Evolutionary conservation across 1,140 invertebrate genomes (phyloP).

Genomic region (Cotesia chilonis): DNA sequence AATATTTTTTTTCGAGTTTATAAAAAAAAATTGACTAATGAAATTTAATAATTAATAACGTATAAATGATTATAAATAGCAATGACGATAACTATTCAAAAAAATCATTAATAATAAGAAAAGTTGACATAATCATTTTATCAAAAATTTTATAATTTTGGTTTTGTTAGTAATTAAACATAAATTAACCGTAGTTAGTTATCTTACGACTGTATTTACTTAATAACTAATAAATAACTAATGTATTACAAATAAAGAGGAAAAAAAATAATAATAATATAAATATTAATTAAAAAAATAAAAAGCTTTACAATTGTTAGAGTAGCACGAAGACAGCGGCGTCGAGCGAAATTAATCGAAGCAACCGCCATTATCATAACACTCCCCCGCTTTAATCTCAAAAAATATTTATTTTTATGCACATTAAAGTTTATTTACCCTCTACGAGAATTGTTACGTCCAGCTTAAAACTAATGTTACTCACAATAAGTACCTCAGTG

Average conservation of each 20-base stretch:
- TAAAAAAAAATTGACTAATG: no score
- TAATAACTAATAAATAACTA: no score
- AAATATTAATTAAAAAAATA: constrained; percentile 3
- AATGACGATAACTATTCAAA: no score
- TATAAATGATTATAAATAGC: no score
- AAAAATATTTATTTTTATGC: constrained; percentile 2
- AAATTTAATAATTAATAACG: no score
- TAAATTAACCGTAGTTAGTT: constrained; percentile 19
- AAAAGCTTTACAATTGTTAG: constrained; percentile 15
- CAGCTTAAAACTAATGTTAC: constrained; percentile 10
- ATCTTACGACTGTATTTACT: constrained; percentile 11
- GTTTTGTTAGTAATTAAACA: constrained; percentile 12
- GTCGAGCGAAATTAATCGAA: constrained; percentile 21
- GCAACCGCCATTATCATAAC: neutral
- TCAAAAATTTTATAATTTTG: no score
- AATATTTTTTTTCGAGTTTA: no score
- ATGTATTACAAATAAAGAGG: constrained; percentile 10
- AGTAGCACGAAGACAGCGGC: constrained; percentile 27
- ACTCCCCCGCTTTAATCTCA: neutral
- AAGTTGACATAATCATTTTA: no score
- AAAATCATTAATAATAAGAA: constrained; percentile 4
- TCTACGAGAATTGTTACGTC: constrained; percentile 11
- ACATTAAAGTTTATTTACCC: neutral
- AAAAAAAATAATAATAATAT: neutral
- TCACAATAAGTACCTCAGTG: constrained; percentile 32